These are phyloP conservation scores for Lepidochrysops patricia DNA, from an alignment of 2,888 invertebrate genomes.

Conservation along the genomic window DNA sequence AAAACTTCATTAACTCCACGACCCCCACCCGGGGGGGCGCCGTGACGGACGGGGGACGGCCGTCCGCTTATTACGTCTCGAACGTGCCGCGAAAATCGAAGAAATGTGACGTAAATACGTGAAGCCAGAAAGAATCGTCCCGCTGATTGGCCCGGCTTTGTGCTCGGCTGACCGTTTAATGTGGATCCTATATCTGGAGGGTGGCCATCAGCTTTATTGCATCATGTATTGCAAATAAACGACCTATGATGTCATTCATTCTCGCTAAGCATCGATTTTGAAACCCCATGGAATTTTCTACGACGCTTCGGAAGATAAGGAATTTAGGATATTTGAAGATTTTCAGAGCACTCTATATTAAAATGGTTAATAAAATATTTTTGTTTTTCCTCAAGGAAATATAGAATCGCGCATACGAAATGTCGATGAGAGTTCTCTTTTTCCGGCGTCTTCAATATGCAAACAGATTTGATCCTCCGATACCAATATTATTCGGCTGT, in stretches of 20 bases:
- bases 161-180: slow-evolving; percentile 66
- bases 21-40: slow-evolving; percentile 38
- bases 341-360: not conserved
- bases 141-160: slow-evolving; percentile 64
- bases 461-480: slow-evolving; percentile 3
- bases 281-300: not conserved
- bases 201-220: slow-evolving; percentile 50
- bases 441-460: slow-evolving; percentile 1
- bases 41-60: slow-evolving; percentile 55
- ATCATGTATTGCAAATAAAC: slow-evolving; percentile 29
- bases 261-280: not conserved
- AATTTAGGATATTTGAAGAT: not conserved
- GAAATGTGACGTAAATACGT: slow-evolving; percentile 71
- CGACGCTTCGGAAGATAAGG: not conserved
- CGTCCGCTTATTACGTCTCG: slow-evolving; percentile 69
- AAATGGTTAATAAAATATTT: not conserved
- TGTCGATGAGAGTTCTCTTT: not conserved
- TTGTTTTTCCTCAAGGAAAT: not conserved
- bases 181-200: slow-evolving; percentile 56
- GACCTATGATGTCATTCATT: not conserved
- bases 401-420: not conserved
- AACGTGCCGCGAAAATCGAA: slow-evolving; percentile 73
- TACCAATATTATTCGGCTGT: not conserved
- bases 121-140: slow-evolving; percentile 60
- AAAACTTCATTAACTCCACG: slow-evolving; percentile 75